Base-by-base conservation (phyloP, 2,797 vertebrate genomes). In the Enteromius mattozi region DNA sequence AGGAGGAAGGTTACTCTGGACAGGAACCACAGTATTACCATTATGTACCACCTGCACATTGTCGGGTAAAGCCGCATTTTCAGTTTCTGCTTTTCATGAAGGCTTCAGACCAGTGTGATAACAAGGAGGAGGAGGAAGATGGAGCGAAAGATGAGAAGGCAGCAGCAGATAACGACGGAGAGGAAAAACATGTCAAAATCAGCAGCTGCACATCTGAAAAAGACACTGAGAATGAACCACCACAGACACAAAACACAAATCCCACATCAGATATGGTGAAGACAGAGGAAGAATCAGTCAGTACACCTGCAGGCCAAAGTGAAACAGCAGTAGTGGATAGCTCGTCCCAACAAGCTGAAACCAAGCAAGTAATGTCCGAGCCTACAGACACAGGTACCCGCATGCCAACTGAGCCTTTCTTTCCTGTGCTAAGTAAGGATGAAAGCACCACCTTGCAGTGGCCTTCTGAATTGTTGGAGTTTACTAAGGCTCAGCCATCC, bases 21-120 rank as follows among this genome's bases (percentile, higher is more conserved):
- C 93, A 95, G 72, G 98, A 99, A 87, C 97, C 97, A 0, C 94
- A 99, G 79, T 99, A 99, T 93, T 99, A 99, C 89, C 98, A 99
- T 93, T 99, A 99, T 54, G 92, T 98, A 82, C 98, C 98, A 35
- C 98, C 98, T 4, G 96, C 97, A 74, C 98, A 99, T 88, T 99
- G 98, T 90, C 96, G 97, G 83, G 98, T 99, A 2, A 99, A 99
- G 78, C 98, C 98, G 8, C 96, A 97, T 87, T 99, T 99, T 83
- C 98, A 99, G 90, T 99, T 99, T 90, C 92, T 99, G 83, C 95
- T 99, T 12, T 99, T 99, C 86, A 99, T 99, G 98, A 98, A 97
- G 92, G 96, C 98, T 45, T 96, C 96, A 0, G 98, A 99, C 70
- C 97, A 99, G 91, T 91, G 89, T 83, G 88, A 45, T 66, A 90